Conservation (phyloP, 2,797 vertebrate genomes). For the Trachurus trachurus region DNA sequence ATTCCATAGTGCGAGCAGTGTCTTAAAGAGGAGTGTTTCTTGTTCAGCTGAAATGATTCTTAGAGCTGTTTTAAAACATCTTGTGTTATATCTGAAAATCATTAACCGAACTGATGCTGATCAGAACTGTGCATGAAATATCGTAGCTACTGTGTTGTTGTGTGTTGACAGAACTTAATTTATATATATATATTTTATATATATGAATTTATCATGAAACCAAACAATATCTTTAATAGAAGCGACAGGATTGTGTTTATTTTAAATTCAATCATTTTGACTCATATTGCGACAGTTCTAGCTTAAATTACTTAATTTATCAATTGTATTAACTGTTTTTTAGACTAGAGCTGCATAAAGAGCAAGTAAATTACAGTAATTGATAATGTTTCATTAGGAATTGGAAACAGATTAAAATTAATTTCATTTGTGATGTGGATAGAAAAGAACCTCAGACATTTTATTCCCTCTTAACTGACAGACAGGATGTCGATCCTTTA, state of each 20-base stretch:
- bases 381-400: not conserved
- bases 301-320: not conserved
- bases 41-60: not conserved
- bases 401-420: not conserved
- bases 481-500: conserved; percentile 13
- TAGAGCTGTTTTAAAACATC: not conserved
- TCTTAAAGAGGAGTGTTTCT: not conserved
- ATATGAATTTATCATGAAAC: not conserved
- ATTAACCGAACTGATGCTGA: not conserved
- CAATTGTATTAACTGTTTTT: not conserved
- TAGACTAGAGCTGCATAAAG: not conserved
- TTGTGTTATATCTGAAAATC: not conserved
- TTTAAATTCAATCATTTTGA: not conserved
- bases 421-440: not conserved
- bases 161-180: not conserved
- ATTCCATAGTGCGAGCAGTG: not conserved
- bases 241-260: not conserved
- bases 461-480: conserved; percentile 20
- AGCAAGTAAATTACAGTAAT: not conserved
- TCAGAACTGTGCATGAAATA: not conserved
- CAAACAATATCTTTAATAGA: not conserved
- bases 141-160: not conserved
- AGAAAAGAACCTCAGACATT: not conserved
- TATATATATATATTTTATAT: not conserved
- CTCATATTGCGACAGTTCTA: not conserved